Evolutionary conservation across 2,888 invertebrate species (phyloP).

Genomic region (Myopa testacea): DNA sequence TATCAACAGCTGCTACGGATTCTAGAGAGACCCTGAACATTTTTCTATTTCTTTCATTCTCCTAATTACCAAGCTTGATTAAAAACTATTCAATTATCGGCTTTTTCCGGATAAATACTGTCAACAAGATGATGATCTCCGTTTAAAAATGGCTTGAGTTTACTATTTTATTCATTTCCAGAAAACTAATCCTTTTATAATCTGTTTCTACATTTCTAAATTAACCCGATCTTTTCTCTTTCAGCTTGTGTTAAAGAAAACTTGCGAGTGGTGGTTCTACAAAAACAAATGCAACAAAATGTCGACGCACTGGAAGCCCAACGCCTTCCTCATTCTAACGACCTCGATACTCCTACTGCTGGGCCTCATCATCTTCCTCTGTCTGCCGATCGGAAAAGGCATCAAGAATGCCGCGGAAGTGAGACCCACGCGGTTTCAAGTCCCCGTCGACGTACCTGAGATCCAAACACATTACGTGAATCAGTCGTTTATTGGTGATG

Average conservation of each 20-base stretch:
- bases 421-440: slow-evolving; percentile 21
- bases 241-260: slow-evolving; percentile 62
- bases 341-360: slow-evolving; percentile 49
- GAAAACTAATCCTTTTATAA: too few relatives aligned
- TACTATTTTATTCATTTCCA: too few relatives aligned
- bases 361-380: slow-evolving; percentile 51
- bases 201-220: too few relatives aligned
- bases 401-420: slow-evolving; percentile 26
- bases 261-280: slow-evolving; percentile 61
- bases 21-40: too few relatives aligned
- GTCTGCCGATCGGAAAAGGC: slow-evolving; percentile 46
- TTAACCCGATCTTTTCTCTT: background rate
- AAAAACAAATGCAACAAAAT: slow-evolving; percentile 54
- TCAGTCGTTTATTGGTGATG: slow-evolving; percentile 54
- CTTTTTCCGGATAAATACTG: too few relatives aligned
- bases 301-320: slow-evolving; percentile 61
- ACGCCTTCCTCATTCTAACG: slow-evolving; percentile 51
- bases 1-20: too few relatives aligned
- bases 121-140: too few relatives aligned
- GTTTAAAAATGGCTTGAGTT: too few relatives aligned
- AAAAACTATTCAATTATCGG: too few relatives aligned
- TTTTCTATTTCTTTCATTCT: too few relatives aligned
- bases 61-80: too few relatives aligned
- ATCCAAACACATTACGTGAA: slow-evolving; percentile 51
- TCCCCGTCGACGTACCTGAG: slow-evolving; percentile 43